Evolutionary conservation across 2,888 invertebrate species (phyloP).

Genomic region (Conomelus anceps): DNA sequence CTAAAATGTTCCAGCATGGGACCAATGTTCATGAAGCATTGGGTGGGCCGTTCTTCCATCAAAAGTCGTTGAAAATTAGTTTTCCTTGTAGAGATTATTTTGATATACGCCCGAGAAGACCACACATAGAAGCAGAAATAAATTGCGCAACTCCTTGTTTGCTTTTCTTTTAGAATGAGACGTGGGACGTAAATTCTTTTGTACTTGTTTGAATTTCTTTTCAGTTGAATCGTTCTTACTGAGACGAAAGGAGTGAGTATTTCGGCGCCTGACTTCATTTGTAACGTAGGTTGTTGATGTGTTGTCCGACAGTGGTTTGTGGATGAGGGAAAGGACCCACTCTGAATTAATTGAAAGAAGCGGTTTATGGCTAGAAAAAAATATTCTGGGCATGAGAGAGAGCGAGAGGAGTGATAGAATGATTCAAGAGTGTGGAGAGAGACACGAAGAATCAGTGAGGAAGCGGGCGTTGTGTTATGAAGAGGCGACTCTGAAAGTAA

Average conservation of each 20-base stretch:
- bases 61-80: not conserved
- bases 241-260: not conserved
- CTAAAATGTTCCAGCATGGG: not conserved
- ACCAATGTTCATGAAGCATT: not conserved
- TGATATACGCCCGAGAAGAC: not conserved
- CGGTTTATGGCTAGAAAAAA: not conserved
- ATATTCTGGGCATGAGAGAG: too few relatives aligned
- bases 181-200: not conserved
- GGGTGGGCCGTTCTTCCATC: not conserved
- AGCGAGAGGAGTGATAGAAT: too few relatives aligned
- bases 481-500: too few relatives aligned
- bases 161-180: not conserved
- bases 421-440: too few relatives aligned
- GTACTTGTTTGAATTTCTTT: not conserved
- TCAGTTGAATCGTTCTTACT: not conserved
- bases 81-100: not conserved
- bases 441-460: not conserved
- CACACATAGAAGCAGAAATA: not conserved
- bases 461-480: not conserved
- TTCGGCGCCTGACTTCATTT: not conserved
- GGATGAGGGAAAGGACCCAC: not conserved
- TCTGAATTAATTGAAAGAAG: not conserved
- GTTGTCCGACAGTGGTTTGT: not conserved
- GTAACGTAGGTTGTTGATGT: not conserved
- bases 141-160: not conserved